Conservation (phyloP, 2,113 vertebrate species). For the Pagrus major region DNA sequence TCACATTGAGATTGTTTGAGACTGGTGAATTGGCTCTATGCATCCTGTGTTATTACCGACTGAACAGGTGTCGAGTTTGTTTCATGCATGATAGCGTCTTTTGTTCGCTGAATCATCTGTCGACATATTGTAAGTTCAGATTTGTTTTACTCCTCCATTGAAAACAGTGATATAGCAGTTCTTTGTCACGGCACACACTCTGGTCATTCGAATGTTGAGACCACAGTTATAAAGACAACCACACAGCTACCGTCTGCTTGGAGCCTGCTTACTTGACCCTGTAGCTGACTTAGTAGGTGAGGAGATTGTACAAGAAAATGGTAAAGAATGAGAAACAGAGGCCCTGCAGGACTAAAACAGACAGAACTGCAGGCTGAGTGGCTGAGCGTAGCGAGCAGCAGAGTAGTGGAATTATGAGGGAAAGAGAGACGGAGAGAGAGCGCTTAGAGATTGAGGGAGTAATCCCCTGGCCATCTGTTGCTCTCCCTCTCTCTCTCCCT, state of each 20-base stretch:
- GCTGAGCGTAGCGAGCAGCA: slow-evolving; percentile 26
- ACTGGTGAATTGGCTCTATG: background rate
- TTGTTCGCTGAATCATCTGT: background rate
- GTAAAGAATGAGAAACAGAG: background rate
- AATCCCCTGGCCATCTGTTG: slow-evolving; percentile 86
- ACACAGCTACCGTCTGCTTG: background rate
- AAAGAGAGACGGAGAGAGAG: slow-evolving; percentile 47
- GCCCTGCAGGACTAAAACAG: background rate
- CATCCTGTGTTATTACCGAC: background rate
- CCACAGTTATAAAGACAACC: background rate
- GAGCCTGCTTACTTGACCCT: background rate
- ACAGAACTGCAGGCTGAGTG: slow-evolving; percentile 9
- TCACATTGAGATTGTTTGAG: background rate
- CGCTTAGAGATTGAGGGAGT: slow-evolving; percentile 79
- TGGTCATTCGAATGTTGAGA: background rate
- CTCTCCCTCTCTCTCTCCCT: slow-evolving; percentile 50
- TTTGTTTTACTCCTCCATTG: background rate
- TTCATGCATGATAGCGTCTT: slow-evolving; percentile 3
- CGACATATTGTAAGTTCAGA: background rate
- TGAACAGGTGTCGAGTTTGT: slow-evolving; percentile 16
- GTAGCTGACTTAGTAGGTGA: background rate
- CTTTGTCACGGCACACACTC: background rate
- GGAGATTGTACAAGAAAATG: background rate
- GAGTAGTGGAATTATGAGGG: slow-evolving; percentile 69
- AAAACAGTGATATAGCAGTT: background rate